Base-by-base conservation (phyloP, 1,140 invertebrate species). In the Colletes gigas region DNA sequence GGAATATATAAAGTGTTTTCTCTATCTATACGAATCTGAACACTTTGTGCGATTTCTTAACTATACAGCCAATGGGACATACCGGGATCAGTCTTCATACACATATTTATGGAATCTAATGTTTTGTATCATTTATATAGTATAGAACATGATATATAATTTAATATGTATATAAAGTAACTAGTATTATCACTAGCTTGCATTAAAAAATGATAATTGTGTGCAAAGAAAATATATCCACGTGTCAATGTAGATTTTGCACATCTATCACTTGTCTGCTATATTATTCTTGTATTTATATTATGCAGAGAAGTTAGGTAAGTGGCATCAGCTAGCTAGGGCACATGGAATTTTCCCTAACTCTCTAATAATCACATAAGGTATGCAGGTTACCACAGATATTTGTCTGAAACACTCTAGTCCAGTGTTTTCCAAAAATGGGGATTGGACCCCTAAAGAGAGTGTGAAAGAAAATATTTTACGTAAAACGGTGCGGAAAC, bases 311-410 rank as follows among this genome's bases (percentile, higher is more conserved):
- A 87, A 86, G 83, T 88, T 89, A 90, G 84, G 84, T 80, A 66
- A 88, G 85, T 86, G 77, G 77, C 81, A 79, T 84, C 75, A 87
- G 76, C 70, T 86, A 89, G 75, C 74, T 89, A 88, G 79, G 89
- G 82, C 89, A 87, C 82, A 89, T 90, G 89, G 83, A 90, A 88
- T 89, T 85, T 82, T 88, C 82, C 85, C 84, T 85, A 91, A 89
- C 84, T 85, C 83, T 88, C 89, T 88, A 87, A 76, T 83, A 88
- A 91, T 90, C 90, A 91, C 88, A 90, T 88, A 70, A 77, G 81
- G 73, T 88, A 88, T 83, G 73, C 68, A 71, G 54, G 66, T 85
- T 90, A 89, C 85, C 81, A 85, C 63, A 89, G 75, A 87, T 79
- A 87, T 81, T 75, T 41, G 41, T 73, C 82, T 84, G 68, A 88